Percentiles rank a stretch among this genome's conserved stretches.
These are phyloP conservation scores for Helostoma temminkii DNA, from an alignment of 2,797 vertebrate species.

Conservation along the genomic window DNA sequence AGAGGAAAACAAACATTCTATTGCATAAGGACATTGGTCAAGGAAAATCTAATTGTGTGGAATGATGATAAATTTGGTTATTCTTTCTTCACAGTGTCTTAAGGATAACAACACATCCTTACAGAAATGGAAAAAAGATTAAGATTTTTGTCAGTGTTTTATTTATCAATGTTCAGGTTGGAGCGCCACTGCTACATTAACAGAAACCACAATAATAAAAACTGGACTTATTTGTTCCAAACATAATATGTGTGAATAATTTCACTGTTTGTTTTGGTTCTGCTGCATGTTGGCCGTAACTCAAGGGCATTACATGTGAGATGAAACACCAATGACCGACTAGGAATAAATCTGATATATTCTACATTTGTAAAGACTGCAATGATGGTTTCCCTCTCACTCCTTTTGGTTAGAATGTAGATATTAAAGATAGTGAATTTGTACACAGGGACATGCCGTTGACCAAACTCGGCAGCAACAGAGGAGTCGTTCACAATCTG, in stretches of 20 bases:
- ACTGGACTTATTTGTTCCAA: constrained; percentile 85
- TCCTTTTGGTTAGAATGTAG: constrained; percentile 70
- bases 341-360: constrained; percentile 61
- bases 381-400: constrained; percentile 54
- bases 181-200: constrained; percentile 92
- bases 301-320: constrained; percentile 68
- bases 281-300: constrained; percentile 76
- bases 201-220: constrained; percentile 85
- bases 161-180: constrained; percentile 94
- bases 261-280: constrained; percentile 78
- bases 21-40: constrained; percentile 85
- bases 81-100: constrained; percentile 86
- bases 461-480: constrained; percentile 59
- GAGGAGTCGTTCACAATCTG: constrained; percentile 64
- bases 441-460: constrained; percentile 65
- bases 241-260: constrained; percentile 78
- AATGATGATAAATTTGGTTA: constrained; percentile 87
- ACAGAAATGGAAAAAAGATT: constrained; percentile 72
- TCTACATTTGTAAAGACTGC: constrained; percentile 72
- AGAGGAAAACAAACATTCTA: constrained; percentile 79
- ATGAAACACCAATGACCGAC: constrained; percentile 49
- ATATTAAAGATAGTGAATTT: constrained; percentile 62
- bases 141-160: constrained; percentile 95
- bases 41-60: constrained; percentile 89
- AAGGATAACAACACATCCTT: constrained; percentile 81